Base-by-base conservation (phyloP, 2,888 invertebrate genomes). In the Erebia ligea region DNA sequence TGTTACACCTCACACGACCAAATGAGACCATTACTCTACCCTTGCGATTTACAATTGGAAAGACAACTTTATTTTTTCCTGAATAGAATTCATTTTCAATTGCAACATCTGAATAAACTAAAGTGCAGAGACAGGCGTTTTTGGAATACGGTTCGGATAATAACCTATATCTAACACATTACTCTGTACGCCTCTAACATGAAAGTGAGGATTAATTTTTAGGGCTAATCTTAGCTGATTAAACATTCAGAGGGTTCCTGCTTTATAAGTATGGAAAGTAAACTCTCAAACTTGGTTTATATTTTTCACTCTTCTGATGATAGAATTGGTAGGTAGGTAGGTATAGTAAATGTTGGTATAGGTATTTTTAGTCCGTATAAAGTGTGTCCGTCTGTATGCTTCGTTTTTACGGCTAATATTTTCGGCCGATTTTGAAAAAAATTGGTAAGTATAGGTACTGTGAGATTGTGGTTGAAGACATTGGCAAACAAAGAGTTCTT, bases 1-100 rank as follows among this genome's bases (percentile, higher is more conserved):
- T 82, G 82, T 87, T 85, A 88, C 88, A 90, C 88, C 86, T 86
- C 87, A 78, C 84, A 83, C 84, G 86, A 82, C 85, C 84, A 87
- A 89, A 90, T 88, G 86, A 89, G 86, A 87, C 85, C 84, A 89
- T 90, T 90, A 88, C 84, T 82, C 87, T 85, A 84, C 86, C 87
- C 88, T 85, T 83, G 15, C 77, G 76, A 76, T 69, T 69, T 66
- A 63, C 13, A 68, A 73, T 72, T 58, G 73, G 67, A 88, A 85
- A 84, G 78, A 76, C 78, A 78, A 86, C 88, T 82, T 80, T 89
- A 85, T 77, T 56, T 70, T 67, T 73, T 68, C 67, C 68, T 67
- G 66, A 73, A 78, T 85, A 82, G 82, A 85, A 79, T 79, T 80
- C 80, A 82, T 79, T 84, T 80, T 73, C 72, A 75, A 45, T 73